Percentiles rank a stretch among this genome's conserved stretches.
Conservation (phyloP, 2,113 vertebrate species). For the Nyctereutes procyonoides region DNA sequence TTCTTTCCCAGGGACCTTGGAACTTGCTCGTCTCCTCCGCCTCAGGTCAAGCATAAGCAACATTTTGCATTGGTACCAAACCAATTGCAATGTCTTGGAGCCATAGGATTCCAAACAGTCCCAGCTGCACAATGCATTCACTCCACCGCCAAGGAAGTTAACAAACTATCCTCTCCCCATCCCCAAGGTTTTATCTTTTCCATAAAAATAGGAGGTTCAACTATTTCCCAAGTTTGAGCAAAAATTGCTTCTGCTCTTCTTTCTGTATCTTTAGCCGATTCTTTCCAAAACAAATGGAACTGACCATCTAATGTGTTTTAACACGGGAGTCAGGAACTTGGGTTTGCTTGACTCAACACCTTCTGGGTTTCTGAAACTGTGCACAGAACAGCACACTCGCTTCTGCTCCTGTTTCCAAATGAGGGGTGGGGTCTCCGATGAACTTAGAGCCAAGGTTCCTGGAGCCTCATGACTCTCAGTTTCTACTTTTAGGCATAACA, state of each 20-base stretch:
- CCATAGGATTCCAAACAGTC: not conserved
- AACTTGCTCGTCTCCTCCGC: not conserved
- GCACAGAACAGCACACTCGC: rapidly evolving
- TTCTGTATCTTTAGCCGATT: not conserved
- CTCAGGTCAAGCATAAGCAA: not conserved
- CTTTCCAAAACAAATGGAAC: not conserved
- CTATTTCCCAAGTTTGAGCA: not conserved
- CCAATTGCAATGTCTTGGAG: not conserved
- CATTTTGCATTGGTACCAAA: not conserved
- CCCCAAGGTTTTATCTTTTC: not conserved
- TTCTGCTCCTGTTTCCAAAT: not conserved
- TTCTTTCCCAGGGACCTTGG: not conserved
- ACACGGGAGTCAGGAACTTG: not conserved
- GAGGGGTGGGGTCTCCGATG: not conserved
- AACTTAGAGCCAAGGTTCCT: not conserved
- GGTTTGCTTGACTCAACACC: not conserved
- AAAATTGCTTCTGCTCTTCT: not conserved
- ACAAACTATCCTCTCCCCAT: not conserved
- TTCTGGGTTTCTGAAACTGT: not conserved
- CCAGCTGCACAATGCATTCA: not conserved
- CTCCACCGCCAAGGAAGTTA: not conserved
- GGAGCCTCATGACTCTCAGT: not conserved
- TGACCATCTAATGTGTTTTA: not conserved
- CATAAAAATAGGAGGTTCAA: not conserved
- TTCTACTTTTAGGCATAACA: not conserved